Base-by-base conservation (phyloP, 1,140 invertebrate genomes). In the Cydia fagiglandana region DNA sequence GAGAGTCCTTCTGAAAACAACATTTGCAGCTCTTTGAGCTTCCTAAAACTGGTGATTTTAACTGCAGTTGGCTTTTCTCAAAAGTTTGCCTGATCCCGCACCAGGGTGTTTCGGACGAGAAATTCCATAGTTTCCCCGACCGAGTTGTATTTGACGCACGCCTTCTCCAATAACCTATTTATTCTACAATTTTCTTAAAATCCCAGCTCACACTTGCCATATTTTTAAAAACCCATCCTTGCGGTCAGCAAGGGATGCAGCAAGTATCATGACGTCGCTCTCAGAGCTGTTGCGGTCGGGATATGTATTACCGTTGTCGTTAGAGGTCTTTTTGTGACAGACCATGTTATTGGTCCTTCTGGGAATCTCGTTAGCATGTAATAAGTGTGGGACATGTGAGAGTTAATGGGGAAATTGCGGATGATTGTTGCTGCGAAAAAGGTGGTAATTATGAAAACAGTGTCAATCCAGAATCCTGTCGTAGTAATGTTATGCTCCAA, bases 211-310 rank as follows among this genome's bases (percentile, higher is more conserved):
- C 28, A 15, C 61, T 76, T 75, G 61, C 76, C 76, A 75, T 68
- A 80, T 80, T 81, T 83, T 80, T 79, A 70, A 64, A 70, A 17
- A 61, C 50, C 15, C 75, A 17, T 73, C 77, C 76, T 82, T 84
- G 84, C 77, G 84, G 84, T 86, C 73, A 41, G 45, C 80, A 53
- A 75, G 88, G 88, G 88, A 89, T 89, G 88, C 86, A 24, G 56
- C 53, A 17, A 56, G 83, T 83, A 81, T 78, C 84, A 81, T 84
- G 34, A 81, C 79, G 75, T 75, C 79, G 80, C 77, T 74, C 73
- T 79, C 56, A 76, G 38, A 73, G 61, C 73, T 28, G 70, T 75
- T 89, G 88, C 73, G 88, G 89, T 89, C 83, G 80, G 76, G 80
- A 81, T 83, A 85, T 83, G 78, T 79, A 83, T 81, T 84, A 80